Percentiles rank a stretch among this genome's conserved stretches.
Conservation (phyloP, 2,888 invertebrate species). For the Patella depressa region DNA sequence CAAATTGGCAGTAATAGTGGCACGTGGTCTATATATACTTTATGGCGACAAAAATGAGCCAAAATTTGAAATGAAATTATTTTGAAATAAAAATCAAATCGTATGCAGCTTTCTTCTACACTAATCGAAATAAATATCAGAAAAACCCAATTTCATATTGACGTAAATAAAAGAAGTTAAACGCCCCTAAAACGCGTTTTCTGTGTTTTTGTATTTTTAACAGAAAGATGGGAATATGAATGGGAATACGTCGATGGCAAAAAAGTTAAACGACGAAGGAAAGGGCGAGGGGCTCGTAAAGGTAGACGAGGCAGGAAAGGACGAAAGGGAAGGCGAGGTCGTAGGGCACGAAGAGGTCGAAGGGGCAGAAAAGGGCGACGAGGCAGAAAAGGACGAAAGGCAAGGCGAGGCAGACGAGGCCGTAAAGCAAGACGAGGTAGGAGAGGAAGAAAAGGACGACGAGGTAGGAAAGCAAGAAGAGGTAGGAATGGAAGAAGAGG, state of each 20-base stretch:
- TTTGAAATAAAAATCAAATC: too few relatives aligned
- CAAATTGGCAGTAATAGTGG: too few relatives aligned
- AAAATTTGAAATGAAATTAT: too few relatives aligned
- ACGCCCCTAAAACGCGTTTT: too few relatives aligned
- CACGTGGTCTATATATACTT: too few relatives aligned
- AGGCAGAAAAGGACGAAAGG: not conserved
- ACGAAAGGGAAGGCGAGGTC: not conserved
- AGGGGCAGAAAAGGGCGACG: constrained; percentile 1
- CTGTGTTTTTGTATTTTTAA: not conserved
- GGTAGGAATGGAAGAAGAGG: not conserved
- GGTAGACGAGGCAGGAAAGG: not conserved
- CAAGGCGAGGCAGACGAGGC: not conserved
- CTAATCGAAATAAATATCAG: too few relatives aligned
- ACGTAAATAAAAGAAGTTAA: too few relatives aligned
- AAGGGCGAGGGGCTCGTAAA: not conserved
- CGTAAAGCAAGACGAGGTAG: not conserved
- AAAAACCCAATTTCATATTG: too few relatives aligned
- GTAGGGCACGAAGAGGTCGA: not conserved
- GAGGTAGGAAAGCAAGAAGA: not conserved
- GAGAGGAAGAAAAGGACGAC: not conserved
- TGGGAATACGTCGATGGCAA: not conserved
- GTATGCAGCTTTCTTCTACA: too few relatives aligned
- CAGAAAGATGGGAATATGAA: not conserved
- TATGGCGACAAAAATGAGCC: too few relatives aligned
- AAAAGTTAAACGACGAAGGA: not conserved